phyloP scores from a whole-genome alignment of 2,888 invertebrate species.

The Congeria kusceri region DNA sequence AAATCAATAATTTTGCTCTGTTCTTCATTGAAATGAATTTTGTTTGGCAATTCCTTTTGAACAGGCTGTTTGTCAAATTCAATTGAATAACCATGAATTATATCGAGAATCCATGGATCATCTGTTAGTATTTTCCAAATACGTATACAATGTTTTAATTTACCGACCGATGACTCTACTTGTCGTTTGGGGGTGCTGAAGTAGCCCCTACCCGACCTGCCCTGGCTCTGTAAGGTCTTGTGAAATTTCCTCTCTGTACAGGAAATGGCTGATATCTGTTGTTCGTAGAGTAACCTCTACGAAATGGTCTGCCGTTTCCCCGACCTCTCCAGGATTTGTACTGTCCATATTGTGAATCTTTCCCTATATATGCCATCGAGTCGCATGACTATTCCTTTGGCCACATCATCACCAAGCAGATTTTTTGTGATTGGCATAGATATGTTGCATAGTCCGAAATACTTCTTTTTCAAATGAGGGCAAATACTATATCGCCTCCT shows the following conservation, averaged over 20 bases:
- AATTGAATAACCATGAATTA: not conserved
- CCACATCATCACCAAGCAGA: slow-evolving; percentile 13
- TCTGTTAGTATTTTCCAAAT: not conserved
- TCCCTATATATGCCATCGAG: not conserved
- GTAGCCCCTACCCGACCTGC: too few species aligned
- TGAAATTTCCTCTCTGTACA: too few species aligned
- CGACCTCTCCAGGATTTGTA: too few species aligned
- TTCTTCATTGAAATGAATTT: not conserved
- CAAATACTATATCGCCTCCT: slow-evolving; percentile 18
- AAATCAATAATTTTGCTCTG: not conserved
- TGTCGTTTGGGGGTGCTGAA: too few species aligned
- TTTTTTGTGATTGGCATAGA: slow-evolving; percentile 9
- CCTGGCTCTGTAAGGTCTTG: too few species aligned
- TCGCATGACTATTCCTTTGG: slow-evolving; percentile 26
- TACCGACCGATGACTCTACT: too few species aligned
- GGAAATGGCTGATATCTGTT: too few species aligned
- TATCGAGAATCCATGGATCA: not conserved
- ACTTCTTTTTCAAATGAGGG: slow-evolving; percentile 15
- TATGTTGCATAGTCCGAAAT: slow-evolving; percentile 19
- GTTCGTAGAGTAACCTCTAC: too few species aligned
- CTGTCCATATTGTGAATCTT: too few species aligned
- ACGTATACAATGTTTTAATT: too few species aligned
- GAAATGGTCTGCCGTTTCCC: too few species aligned
- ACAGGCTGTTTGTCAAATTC: slow-evolving; percentile 4
- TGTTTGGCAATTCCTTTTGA: not conserved